Base-by-base conservation (phyloP, 2,888 invertebrate genomes). In the Allygus modestus region DNA sequence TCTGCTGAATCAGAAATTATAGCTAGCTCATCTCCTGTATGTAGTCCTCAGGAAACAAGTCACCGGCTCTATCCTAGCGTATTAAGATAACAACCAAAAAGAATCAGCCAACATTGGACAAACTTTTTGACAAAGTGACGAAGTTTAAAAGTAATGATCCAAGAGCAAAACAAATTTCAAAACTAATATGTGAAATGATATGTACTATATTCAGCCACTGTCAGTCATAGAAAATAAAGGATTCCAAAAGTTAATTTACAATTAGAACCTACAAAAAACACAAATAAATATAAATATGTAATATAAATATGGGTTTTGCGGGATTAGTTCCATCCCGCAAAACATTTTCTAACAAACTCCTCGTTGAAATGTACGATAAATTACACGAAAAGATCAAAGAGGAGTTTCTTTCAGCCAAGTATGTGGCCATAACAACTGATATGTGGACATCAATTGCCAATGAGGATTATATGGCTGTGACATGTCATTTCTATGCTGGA, bases 371-470 rank as follows among this genome's bases (percentile, higher is more conserved):
- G 73, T 37, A 73, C 17, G 23, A 26, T 37, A 17, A 37, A n/a
- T 4, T 15, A 17, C 23, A 1, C 20, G 0, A 12, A 12, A 23
- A 15, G 17, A 73, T 73, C 11, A 33, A 37, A 73, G 5, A 73
- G 0, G 0, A 73, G 2, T 23, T 73, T 1, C 4, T 15, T 1
- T 9, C 0, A 17, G 41, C n/a, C 4, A 17, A 17, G 1, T 9
- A 73, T 37, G 28, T 73, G 1, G 33, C 73, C 0, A 37, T 73
- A 33, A 37, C 37, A 4, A 73, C 41, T 0, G 73, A 73, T 37
- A 73, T 73, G 73, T 73, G 73, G 37, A 73, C 73, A 0, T 37
- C 17, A 1, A 73, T 73, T 20, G 73, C 73, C 9, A 33, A 73
- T 2, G 41, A 4, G 4, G 73, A 73, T 12, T 73, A 37, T 33